Evolutionary conservation across 2,113 vertebrate genomes (phyloP), one percentile per base, ranked within the genome.

Genomic region (Oostethus manadensis): DNA sequence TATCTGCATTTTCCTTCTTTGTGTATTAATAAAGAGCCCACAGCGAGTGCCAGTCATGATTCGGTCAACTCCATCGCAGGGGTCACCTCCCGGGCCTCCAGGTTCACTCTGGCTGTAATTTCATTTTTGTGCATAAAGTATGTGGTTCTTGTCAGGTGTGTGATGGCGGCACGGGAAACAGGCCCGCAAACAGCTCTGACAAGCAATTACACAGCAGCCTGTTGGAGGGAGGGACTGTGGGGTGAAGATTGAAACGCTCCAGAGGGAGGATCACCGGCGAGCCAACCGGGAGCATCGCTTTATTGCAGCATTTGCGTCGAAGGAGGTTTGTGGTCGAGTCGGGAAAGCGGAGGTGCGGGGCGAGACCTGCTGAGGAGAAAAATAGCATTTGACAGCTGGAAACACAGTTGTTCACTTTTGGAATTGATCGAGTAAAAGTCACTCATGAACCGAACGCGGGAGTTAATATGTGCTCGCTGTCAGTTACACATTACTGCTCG

Each of bases 111-210:
- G 71, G 56, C 70, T 61, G 64, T 88, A 79, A 88, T 87, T 89
- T 85, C 60, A 74, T 79, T 85, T 78, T 68, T 60, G 71, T 65
- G 82, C 80, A 76, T 88, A 85, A 86, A 86, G n/a, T 86, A 82
- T 84, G 76, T 81, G 80, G 86, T 87, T 86, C 68, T 79, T 86
- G 80, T 87, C 78, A 82, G 77, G 68, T 81, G 68, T 48, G 62
- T 66, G 61, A 67, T 44, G 21, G 62, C 33, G 22, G 60, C 64
- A 63, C 60, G 62, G 64, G 78, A 72, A 79, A 76, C 78, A 68
- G 64, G 51, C 68, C 42, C 16, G 46, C 61, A n/a, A 86, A 86
- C 80, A 85, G 73, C 53, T 64, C 75, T 85, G 86, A 88, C 86
- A 88, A 78, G 79, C 86, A 87, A 89, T 88, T 88, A 86, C 64